Base-by-base conservation (phyloP, 2,888 invertebrate genomes). In the Leptinotarsa rubiginosa region DNA sequence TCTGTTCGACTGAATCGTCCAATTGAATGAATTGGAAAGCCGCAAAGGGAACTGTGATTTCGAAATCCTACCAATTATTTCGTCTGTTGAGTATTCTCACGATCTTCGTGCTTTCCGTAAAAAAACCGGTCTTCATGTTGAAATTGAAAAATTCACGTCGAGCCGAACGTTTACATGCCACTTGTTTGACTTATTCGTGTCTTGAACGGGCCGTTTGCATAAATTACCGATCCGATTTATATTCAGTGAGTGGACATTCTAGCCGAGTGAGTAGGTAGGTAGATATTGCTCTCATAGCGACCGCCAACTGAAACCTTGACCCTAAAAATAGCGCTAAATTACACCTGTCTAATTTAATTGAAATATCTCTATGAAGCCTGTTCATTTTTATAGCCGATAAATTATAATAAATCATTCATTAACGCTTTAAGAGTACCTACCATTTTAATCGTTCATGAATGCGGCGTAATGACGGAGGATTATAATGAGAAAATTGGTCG, bases 281-380 rank as follows among this genome's bases (percentile, higher is more conserved):
- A 50, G 22, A 20, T 56, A 65, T 71, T 71, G 20, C 66, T 65
- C 47, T 47, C 73, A 25, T 65, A 69, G 69, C 66, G 66, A 16
- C 64, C 18, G 41, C 31, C 54, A 41, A 66, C 54, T 7, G 41
- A 7, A 62, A 74, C 73, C 73, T 74, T 74, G 73, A 74, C 73
- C 73, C 73, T 74, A 74, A 74, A 69, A 74, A 74, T 74, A 70
- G 65, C 69, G 66, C 65, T 70, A 49, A 70, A 65, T 74, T 67
- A 74, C 73, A 74, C 73, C 73, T 74, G 73, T 74, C 73, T 20
- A 49, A 62, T 65, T 41, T 70, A 74, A 74, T 74, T 74, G 70
- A 74, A 74, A 70, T 74, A 73, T 73, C 70, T 69, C 49, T 54
- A 18, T 31, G 59, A 65, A 50, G 69, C 69, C 69, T 65, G 67